Evolutionary conservation across 2,888 invertebrate genomes (phyloP), one percentile per base, ranked within the genome.

Genomic region (Andrena chrysosceles): DNA sequence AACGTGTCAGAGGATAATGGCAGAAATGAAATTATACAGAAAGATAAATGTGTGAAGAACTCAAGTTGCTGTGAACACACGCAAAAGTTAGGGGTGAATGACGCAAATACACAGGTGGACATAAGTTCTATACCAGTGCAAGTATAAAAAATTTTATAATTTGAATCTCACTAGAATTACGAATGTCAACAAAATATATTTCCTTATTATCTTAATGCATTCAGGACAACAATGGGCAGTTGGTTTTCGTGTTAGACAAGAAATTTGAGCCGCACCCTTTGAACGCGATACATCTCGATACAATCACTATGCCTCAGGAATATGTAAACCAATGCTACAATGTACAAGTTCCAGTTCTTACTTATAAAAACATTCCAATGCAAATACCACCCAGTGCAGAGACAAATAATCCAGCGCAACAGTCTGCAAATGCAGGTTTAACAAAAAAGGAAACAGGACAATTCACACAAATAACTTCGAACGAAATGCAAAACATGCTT

Each of bases 271-370:
- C 83, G 0, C 60, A 80, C 48, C 64, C 87, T 2, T 26, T 85
- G 60, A 79, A 76, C 23, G 23, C 82, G 23, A 62, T 84, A 67
- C 83, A 89, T n/a, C 59, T 82, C 23, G 88, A 89, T 42, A 49
- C 79, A 13, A 71, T 63, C 23, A 52, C 85, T n/a, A 54, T 80
- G n/a, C 48, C 81, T 31, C 84, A 89, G 67, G 83, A 84, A 42
- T 81, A 42, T 64, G 76, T 86, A 64, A 81, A 84, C 3, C 88
- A 90, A 26, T 90, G 88, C 67, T 89, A 87, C 73, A 91, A 85
- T 33, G 84, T 90, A 31, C 90, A 90, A 85, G 81, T 91, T 49
- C 91, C 91, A 29, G 79, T 90, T n/a, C 29, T 91, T 33, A 84
- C 87, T 16, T 90, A 90, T 66, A 85, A 89, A 73, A 90, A 89